Percentiles rank a stretch among this genome's conserved stretches.
Conservation (phyloP, 2,113 vertebrate species). For the Agelaius tricolor region DNA sequence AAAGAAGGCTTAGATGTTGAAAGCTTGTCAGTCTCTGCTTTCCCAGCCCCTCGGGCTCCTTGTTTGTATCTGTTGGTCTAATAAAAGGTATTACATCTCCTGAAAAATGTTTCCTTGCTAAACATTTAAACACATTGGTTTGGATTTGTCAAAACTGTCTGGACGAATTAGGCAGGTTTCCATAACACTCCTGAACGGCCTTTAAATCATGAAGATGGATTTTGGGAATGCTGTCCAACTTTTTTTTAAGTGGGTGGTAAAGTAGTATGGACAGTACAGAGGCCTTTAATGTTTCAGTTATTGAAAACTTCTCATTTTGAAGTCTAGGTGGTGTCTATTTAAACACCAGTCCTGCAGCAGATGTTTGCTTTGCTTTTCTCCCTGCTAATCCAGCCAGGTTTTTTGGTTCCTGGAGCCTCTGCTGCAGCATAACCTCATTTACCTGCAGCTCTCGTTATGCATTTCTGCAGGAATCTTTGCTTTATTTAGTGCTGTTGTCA, state of each 20-base stretch:
- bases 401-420: background rate
- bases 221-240: background rate
- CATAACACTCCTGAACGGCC: background rate
- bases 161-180: conserved; percentile 22
- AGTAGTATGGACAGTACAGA: background rate
- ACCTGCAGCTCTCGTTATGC: background rate
- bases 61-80: conserved; percentile 53
- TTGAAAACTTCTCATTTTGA: background rate
- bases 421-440: background rate
- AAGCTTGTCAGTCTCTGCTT: background rate
- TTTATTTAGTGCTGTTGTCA: background rate
- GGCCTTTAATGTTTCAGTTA: background rate
- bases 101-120: conserved; percentile 37
- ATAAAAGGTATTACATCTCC: conserved; percentile 52
- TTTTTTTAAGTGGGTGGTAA: conserved; percentile 29
- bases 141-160: conserved; percentile 57
- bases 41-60: background rate
- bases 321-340: background rate
- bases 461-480: background rate
- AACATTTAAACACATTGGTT: conserved; percentile 39
- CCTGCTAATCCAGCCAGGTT: background rate
- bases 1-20: background rate
- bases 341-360: background rate
- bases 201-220: conserved; percentile 44
- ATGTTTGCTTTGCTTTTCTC: background rate